These are phyloP conservation scores for Isichthys henryi DNA, from an alignment of 2,113 vertebrate species.

Conservation along the genomic window DNA sequence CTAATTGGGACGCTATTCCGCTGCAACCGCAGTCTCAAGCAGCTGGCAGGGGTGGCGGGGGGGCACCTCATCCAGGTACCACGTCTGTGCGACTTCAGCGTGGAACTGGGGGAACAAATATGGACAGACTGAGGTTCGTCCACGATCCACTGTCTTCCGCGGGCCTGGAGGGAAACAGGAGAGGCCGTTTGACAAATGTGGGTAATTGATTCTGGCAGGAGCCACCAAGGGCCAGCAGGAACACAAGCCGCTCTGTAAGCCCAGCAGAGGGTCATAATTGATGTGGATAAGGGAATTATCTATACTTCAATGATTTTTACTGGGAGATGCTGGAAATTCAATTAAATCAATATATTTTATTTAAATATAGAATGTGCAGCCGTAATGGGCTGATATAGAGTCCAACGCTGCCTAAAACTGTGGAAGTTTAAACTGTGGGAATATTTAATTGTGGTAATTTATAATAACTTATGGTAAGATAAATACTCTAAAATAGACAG, in stretches of 20 bases:
- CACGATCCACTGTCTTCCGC: slow-evolving; percentile 9
- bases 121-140: neutral
- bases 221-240: slow-evolving; percentile 59
- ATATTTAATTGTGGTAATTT: neutral
- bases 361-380: slow-evolving; percentile 29
- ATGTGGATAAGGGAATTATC: slow-evolving; percentile 63
- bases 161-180: slow-evolving; percentile 40
- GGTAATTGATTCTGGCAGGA: slow-evolving; percentile 67
- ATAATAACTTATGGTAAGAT: neutral
- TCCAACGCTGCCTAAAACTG: neutral
- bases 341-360: slow-evolving; percentile 56
- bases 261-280: slow-evolving; percentile 59
- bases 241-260: slow-evolving; percentile 47
- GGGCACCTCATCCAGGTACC: neutral
- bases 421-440: neutral
- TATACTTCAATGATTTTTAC: slow-evolving; percentile 53
- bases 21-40: neutral
- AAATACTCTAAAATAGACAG: neutral
- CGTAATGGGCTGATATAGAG: neutral
- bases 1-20: slow-evolving; percentile 19
- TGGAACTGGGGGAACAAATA: slow-evolving; percentile 5
- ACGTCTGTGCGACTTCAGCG: neutral
- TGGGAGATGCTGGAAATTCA: slow-evolving; percentile 54
- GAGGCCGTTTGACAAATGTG: slow-evolving; percentile 53
- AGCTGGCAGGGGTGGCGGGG: neutral